Percentiles rank a stretch among this genome's conserved stretches.
These are phyloP conservation scores for Schizotus pectinicornis DNA, from an alignment of 2,888 invertebrate genomes.

Conservation along the genomic window DNA sequence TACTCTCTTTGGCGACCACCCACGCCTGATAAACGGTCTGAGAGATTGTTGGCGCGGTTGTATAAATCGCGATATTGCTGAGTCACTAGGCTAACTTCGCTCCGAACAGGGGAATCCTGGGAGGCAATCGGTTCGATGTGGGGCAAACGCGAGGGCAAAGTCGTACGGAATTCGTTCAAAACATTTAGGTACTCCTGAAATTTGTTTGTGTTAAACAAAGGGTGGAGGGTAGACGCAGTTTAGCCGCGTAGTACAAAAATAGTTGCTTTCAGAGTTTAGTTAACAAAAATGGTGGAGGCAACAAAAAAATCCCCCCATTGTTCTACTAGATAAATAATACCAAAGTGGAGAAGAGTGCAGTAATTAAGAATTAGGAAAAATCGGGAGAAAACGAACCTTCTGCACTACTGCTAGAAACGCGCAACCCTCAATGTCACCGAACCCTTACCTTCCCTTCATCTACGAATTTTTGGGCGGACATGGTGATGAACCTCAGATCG, in stretches of 20 bases:
- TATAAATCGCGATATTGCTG: constrained; percentile 83
- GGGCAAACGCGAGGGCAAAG: constrained; percentile 80
- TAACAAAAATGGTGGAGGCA: not conserved
- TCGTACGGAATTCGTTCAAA: constrained; percentile 87
- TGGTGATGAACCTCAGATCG: constrained; percentile 92
- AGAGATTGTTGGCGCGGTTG: constrained; percentile 80
- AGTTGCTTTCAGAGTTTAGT: not conserved
- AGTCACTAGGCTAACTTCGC: constrained; percentile 78
- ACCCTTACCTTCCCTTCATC: constrained; percentile 86
- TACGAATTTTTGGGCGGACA: constrained; percentile 95
- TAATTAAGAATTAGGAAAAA: too few relatives aligned
- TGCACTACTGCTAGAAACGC: not conserved
- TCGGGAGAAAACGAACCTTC: not conserved
- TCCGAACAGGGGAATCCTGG: constrained; percentile 77
- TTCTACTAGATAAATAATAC: too few relatives aligned
- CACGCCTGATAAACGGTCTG: constrained; percentile 82
- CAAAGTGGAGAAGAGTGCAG: too few relatives aligned
- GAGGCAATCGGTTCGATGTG: constrained; percentile 75
- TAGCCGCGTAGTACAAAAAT: not conserved
- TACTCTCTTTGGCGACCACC: constrained; percentile 79
- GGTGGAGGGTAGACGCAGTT: too few relatives aligned
- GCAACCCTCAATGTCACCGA: not conserved
- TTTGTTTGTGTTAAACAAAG: not conserved
- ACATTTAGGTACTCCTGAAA: constrained; percentile 77
- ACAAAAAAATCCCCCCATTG: too few relatives aligned